Percentiles rank a stretch among this genome's conserved stretches.
Evolutionary conservation across 2,113 vertebrate genomes (phyloP).

Genomic region (Brachypodius melanocephalos): DNA sequence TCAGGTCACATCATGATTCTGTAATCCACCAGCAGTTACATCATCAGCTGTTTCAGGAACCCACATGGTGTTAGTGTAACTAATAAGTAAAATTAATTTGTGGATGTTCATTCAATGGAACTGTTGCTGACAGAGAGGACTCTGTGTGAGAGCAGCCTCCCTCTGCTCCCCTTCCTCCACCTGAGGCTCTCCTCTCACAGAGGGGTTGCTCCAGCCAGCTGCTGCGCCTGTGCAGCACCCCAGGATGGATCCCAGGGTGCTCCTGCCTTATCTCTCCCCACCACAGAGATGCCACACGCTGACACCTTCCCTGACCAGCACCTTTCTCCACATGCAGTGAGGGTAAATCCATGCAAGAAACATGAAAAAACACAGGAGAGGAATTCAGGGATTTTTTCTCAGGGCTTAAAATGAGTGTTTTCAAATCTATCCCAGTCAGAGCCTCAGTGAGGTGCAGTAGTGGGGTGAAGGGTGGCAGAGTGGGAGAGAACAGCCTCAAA

Average conservation of each 20-base stretch:
- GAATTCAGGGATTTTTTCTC: not conserved
- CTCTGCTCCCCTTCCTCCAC: not conserved
- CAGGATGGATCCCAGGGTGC: not conserved
- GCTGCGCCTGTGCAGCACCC: not conserved
- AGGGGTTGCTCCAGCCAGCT: not conserved
- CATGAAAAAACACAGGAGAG: not conserved
- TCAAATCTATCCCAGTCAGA: not conserved
- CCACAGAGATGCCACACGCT: not conserved
- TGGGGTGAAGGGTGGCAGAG: not conserved
- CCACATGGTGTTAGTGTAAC: not conserved
- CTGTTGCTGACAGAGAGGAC: not conserved
- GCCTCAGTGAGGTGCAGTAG: not conserved
- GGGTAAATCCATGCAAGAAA: not conserved
- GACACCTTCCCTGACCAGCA: not conserved
- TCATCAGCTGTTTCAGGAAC: not conserved
- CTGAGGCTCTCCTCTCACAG: not conserved
- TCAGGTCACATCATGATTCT: not conserved
- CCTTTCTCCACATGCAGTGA: not conserved
- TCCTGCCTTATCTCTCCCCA: accelerated
- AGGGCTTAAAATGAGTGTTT: not conserved
- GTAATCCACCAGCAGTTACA: not conserved
- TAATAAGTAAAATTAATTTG: not conserved
- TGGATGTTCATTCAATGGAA: not conserved
- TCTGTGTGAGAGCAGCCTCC: not conserved
- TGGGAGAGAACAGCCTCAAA: not conserved